These are phyloP conservation scores for Rhombomys opimus DNA, from an alignment of 2,113 vertebrate genomes.

Conservation along the genomic window DNA sequence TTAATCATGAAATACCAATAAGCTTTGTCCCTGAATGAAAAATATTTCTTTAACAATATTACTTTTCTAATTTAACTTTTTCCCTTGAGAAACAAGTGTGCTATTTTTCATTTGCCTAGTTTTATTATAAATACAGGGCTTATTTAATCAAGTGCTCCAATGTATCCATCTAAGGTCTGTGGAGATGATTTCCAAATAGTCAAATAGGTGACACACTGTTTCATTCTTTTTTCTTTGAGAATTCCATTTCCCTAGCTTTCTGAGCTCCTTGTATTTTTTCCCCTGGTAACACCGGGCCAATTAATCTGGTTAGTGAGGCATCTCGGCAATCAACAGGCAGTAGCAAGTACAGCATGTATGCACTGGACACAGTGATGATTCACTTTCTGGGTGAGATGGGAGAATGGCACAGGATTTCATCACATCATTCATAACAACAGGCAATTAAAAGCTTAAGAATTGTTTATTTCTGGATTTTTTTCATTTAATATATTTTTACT, in stretches of 20 bases:
- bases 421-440: neutral
- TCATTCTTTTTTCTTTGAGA: neutral
- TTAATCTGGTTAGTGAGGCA: neutral
- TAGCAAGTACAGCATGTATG: too few species aligned
- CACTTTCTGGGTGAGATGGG: neutral
- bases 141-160: neutral
- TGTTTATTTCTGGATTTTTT: neutral
- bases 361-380: neutral
- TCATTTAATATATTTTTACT: neutral
- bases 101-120: neutral
- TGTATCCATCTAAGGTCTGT: neutral
- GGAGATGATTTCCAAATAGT: neutral
- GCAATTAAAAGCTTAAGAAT: neutral
- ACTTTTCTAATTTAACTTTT: conserved; percentile 8
- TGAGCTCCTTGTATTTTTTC: neutral
- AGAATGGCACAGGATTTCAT: neutral
- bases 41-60: neutral
- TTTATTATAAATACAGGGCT: neutral
- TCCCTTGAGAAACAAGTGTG: neutral
- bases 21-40: neutral
- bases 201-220: neutral
- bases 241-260: neutral
- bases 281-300: neutral
- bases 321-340: neutral
- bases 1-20: neutral